A percentile compares a stretch with the other conserved stretches of the same genome.
Conservation (phyloP, 2,888 invertebrate species). For the Acanthosoma haemorrhoidale region DNA sequence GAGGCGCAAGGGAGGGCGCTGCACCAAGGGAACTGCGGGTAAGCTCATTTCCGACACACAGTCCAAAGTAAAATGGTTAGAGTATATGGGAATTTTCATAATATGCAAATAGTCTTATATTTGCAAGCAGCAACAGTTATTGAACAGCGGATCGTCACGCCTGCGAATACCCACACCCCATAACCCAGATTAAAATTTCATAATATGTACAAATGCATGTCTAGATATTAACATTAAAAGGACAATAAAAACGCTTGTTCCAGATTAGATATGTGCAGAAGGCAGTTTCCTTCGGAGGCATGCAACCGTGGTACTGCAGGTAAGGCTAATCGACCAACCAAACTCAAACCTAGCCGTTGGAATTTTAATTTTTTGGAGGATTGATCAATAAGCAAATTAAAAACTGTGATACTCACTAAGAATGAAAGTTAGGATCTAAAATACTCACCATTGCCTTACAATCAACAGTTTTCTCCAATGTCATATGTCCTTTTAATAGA, state of each 20-base stretch:
- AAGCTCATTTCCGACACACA: slow-evolving; percentile 49
- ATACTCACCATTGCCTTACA: too few species aligned
- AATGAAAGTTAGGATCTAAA: too few species aligned
- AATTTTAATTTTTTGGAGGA: background rate
- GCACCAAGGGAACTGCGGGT: slow-evolving; percentile 98
- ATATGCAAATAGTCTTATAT: too few species aligned
- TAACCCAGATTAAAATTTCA: background rate
- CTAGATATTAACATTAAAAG: slow-evolving; percentile 1
- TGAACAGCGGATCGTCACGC: background rate
- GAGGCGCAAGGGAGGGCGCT: slow-evolving; percentile 91
- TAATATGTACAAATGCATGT: slow-evolving; percentile 6
- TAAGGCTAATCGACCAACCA: slow-evolving; percentile 52
- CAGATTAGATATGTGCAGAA: slow-evolving; percentile 99
- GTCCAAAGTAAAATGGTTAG: background rate
- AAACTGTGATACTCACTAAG: too few species aligned
- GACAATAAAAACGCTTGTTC: slow-evolving; percentile 48
- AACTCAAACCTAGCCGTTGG: background rate
- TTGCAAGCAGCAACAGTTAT: too few species aligned
- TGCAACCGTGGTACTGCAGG: slow-evolving; percentile 99
- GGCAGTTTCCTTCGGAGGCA: slow-evolving; percentile 87
- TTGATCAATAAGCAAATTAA: too few species aligned
- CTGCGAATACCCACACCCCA: background rate
- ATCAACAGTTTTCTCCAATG: too few species aligned
- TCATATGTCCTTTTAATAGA: too few species aligned
- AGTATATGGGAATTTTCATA: too few species aligned